Evolutionary conservation across 2,888 invertebrate species (phyloP), one percentile per base, ranked within the genome.

Genomic region (Drosophila peninsularis): DNA sequence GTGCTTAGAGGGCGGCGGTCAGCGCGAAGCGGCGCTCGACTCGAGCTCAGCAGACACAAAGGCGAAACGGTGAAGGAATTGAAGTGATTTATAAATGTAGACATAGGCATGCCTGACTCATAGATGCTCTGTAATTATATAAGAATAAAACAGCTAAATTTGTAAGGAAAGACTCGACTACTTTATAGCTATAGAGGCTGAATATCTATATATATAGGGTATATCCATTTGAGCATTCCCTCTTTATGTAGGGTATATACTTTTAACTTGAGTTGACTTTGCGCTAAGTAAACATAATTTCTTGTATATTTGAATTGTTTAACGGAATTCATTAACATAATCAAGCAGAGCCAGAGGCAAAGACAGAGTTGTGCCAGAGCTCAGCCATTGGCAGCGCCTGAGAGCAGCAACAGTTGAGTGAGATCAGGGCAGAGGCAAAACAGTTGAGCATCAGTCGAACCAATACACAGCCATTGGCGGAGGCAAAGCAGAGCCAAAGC

Each of bases 1-100:
- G 82, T 80, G 65, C 60, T 64, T 64, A 42, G 41, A 64, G 69
- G 57, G 45, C 34, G 60, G 41, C 32, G 55, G 71, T 24, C 53
- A 37, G 61, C 32, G 27, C 49, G 52, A 36, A 13, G 19, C 19
- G n/a, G 24, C 36, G 30, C 21, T 44, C 52, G 37, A 37, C 50
- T 14, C 21, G 49, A 60, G 45, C 53, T 69, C 53, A 64, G 36
- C 53, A 56, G 58, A 69, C 68, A 45, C 58, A 55, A 64, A 61
- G 32, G 34, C 58, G 47, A 62, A 67, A 41, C 45, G 42, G 30
- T n/a, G 49, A 4, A 39, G 0, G 34, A 52, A 52, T 27, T 45
- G 27, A 45, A 45, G n/a, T 11, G n/a, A 0, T 45, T 17, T 2
- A 50, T 34, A n/a, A 19, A 49, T 13, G 0, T 9, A 52, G 9